These are phyloP conservation scores for Catalaphyllia jardinei DNA, from an alignment of 64 coral and sea anemone species.

Conservation along the genomic window DNA sequence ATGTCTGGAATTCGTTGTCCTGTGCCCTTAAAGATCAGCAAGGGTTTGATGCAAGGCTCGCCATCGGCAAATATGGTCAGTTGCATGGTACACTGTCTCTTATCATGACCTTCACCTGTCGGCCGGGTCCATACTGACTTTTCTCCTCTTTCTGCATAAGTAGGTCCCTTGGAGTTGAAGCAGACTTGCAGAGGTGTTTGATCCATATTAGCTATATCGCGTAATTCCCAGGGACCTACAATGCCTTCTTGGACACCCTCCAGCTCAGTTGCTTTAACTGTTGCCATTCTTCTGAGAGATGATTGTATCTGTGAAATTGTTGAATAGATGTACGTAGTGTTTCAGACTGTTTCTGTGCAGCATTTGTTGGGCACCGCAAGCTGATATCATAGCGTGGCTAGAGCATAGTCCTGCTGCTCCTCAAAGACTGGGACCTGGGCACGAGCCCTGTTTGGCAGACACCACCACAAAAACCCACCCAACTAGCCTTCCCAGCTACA, in stretches of 20 bases:
- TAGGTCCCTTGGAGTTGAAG: conserved; percentile 14
- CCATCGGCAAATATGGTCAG: conserved; percentile 20
- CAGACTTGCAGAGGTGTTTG: conserved; percentile 27
- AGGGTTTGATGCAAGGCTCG: conserved; percentile 24
- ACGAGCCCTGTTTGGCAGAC: no score
- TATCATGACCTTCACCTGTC: conserved; percentile 27
- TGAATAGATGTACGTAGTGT: conserved; percentile 24
- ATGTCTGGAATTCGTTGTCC: conserved; percentile 26
- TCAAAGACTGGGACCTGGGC: no score
- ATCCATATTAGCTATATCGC: conserved; percentile 30
- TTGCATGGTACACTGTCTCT: conserved; percentile 30
- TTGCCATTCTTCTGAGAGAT: conserved; percentile 24
- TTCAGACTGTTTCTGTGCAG: background rate
- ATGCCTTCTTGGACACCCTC: conserved; percentile 27
- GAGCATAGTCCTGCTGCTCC: no score
- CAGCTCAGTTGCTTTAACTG: conserved; percentile 34
- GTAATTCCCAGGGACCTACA: conserved; percentile 34
- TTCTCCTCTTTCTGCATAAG: conserved; percentile 36
- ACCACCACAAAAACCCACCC: no score
- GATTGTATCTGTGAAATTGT: conserved; percentile 38
- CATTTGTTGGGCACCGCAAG: background rate
- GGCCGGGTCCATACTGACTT: conserved; percentile 22
- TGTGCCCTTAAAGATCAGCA: conserved; percentile 36
- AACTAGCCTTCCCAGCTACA: no score
- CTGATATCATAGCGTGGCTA: conserved; percentile 33